Evolutionary conservation across 2,888 invertebrate species (phyloP).

Genomic region (Apamea anceps): DNA sequence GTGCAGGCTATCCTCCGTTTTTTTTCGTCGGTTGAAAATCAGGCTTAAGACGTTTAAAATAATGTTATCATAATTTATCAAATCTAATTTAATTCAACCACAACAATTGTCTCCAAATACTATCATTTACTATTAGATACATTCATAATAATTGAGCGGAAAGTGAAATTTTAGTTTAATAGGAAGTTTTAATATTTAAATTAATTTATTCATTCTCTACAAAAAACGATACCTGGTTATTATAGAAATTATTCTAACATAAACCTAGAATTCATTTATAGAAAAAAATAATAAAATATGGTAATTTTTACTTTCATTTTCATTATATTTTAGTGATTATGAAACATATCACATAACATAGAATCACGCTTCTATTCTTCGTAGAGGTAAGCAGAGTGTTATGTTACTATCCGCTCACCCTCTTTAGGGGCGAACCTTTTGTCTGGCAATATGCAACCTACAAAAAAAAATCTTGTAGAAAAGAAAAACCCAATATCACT

Average conservation of each 20-base stretch:
- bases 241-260: constrained; percentile 14
- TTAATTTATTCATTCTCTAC: constrained; percentile 18
- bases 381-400: background rate
- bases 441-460: background rate
- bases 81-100: background rate
- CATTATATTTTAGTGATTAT: constrained; percentile 30
- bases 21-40: too few species aligned
- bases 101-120: background rate
- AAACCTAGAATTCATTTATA: constrained; percentile 16
- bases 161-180: constrained; percentile 12
- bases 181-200: background rate
- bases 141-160: background rate
- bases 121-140: background rate
- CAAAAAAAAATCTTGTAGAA: background rate
- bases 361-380: background rate
- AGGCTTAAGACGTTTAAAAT: background rate
- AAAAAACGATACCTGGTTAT: background rate
- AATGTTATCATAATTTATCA: background rate
- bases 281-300: constrained; percentile 11
- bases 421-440: background rate
- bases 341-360: constrained; percentile 20
- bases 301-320: constrained; percentile 48
- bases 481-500: background rate
- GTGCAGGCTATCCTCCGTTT: background rate
- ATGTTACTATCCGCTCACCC: too few species aligned